A percentile compares a stretch with the other conserved stretches of the same genome.
Evolutionary conservation across 2,797 vertebrate species (phyloP).

Genomic region (Columba guinea): DNA sequence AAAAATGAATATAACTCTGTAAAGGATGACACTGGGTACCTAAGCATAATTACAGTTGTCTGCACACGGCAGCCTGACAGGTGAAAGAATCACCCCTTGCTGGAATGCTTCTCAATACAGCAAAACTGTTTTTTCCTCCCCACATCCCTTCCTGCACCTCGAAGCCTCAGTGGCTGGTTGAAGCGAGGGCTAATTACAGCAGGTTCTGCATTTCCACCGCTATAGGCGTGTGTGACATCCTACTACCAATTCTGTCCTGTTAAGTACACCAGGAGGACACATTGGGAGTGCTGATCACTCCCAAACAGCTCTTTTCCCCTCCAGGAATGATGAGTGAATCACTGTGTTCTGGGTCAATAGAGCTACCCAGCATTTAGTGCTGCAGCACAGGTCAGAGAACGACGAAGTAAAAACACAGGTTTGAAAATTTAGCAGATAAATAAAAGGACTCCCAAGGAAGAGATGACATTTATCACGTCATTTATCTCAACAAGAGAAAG

Average conservation of each 20-base stretch:
- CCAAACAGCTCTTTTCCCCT: not conserved
- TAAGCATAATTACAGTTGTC: not conserved
- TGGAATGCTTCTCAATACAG: not conserved
- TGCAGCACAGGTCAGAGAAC: not conserved
- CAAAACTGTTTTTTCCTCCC: not conserved
- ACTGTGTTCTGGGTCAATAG: not conserved
- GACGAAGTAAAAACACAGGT: not conserved
- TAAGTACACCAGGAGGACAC: rapidly evolving
- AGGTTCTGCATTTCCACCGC: not conserved
- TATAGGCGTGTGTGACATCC: rapidly evolving
- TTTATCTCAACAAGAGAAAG: not conserved
- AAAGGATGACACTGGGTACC: not conserved
- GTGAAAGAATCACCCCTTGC: not conserved
- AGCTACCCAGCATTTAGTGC: not conserved
- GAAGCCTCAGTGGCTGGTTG: not conserved
- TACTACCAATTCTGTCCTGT: not conserved
- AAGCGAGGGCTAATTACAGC: not conserved
- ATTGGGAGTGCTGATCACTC: rapidly evolving
- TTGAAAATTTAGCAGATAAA: not conserved
- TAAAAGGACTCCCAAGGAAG: not conserved
- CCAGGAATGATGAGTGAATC: not conserved
- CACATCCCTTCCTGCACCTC: not conserved
- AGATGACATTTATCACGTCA: not conserved
- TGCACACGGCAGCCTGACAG: not conserved
- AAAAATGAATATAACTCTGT: not conserved